Conservation (phyloP, 1,140 invertebrate genomes). For the Leptopilina clavipes region DNA sequence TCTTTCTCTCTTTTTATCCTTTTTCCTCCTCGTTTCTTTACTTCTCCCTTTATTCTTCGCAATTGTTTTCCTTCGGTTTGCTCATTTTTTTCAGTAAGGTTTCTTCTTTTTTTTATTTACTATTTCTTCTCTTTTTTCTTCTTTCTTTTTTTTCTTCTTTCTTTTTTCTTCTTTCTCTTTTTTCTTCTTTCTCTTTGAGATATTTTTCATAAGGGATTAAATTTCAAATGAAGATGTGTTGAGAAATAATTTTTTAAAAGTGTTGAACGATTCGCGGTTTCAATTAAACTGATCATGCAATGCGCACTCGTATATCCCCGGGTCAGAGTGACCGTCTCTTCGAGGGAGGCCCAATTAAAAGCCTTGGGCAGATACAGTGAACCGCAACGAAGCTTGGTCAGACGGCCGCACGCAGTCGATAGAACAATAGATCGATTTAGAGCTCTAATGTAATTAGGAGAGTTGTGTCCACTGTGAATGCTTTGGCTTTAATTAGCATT, state of each 20-base stretch:
- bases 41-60: conserved; percentile 22
- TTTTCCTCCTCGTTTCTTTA: conserved; percentile 34
- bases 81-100: conserved; percentile 48
- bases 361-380: neutral
- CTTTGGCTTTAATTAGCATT: conserved; percentile 16
- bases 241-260: neutral
- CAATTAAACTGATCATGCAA: conserved; percentile 15
- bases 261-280: neutral
- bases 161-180: no score
- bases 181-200: no score
- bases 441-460: conserved; percentile 19
- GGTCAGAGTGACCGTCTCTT: conserved; percentile 10
- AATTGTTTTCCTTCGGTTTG: neutral
- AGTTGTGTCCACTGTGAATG: conserved; percentile 15
- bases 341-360: conserved; percentile 18
- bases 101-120: no score
- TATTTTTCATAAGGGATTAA: no score
- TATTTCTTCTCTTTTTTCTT: no score
- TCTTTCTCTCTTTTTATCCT: conserved; percentile 39
- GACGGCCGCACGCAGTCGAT: conserved; percentile 8
- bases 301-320: neutral
- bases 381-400: conserved; percentile 3
- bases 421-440: conserved; percentile 19
- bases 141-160: no score
- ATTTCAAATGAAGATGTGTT: neutral